phyloP scores from a whole-genome alignment of 2,888 invertebrate species.

The Eilema caniola region DNA sequence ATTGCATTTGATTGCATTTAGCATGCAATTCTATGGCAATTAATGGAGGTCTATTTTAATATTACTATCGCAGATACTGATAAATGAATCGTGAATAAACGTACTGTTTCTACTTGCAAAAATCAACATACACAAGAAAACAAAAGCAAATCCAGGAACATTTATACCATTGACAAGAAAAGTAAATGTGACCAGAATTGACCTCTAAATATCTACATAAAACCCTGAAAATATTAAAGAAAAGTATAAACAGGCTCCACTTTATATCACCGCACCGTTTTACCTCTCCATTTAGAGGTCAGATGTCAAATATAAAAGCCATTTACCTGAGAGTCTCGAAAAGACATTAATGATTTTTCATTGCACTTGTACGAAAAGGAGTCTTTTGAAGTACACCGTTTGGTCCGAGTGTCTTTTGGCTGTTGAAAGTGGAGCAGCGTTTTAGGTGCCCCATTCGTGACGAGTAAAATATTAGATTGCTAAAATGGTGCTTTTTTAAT shows the following conservation, averaged over 20 bases:
- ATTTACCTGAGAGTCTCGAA: conserved; percentile 49
- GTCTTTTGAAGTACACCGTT: conserved; percentile 61
- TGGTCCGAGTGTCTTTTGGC: conserved; percentile 60
- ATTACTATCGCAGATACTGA: too few relatives aligned
- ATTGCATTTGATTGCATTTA: too few relatives aligned
- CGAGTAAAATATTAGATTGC: conserved; percentile 48
- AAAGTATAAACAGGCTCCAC: conserved; percentile 20
- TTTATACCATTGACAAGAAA: conserved; percentile 7
- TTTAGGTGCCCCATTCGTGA: conserved; percentile 55
- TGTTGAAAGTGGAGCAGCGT: conserved; percentile 59
- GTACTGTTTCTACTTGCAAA: too few relatives aligned
- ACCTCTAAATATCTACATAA: conserved; percentile 5
- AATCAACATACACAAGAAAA: not conserved
- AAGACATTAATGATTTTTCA: conserved; percentile 59
- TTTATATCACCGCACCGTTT: conserved; percentile 39
- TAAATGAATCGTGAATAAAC: too few relatives aligned
- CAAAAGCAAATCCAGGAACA: not conserved
- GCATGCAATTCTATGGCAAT: too few relatives aligned
- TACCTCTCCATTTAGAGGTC: conserved; percentile 41
- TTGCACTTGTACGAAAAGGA: conserved; percentile 59
- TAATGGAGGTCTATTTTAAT: too few relatives aligned
- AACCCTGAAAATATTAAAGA: conserved; percentile 19
- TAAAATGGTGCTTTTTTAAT: conserved; percentile 56
- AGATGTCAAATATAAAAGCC: conserved; percentile 53
- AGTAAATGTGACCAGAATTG: conserved; percentile 12